Percentiles rank a stretch among this genome's conserved stretches.
Evolutionary conservation across 2,888 invertebrate species (phyloP).

Genomic region (Chloroclysta siterata): DNA sequence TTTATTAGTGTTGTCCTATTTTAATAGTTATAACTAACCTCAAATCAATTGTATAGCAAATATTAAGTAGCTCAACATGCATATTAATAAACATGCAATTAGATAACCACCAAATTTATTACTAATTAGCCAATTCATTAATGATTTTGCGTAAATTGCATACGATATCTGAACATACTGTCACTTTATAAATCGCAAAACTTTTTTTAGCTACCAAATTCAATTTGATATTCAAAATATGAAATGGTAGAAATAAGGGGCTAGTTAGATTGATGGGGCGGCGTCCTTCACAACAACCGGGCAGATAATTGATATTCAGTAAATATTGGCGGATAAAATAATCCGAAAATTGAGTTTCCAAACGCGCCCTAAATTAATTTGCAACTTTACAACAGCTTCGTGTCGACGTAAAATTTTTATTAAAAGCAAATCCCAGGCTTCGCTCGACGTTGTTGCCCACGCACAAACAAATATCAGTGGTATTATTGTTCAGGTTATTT

Average conservation of each 20-base stretch:
- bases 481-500: background rate
- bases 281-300: conserved; percentile 48
- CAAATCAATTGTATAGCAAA: too few species aligned
- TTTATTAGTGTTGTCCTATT: too few species aligned
- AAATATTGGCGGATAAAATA: conserved; percentile 83
- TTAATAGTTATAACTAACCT: too few species aligned
- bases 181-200: too few species aligned
- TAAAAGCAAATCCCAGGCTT: conserved; percentile 68
- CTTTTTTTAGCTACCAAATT: background rate
- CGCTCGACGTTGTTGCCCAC: conserved; percentile 49
- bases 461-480: conserved; percentile 31
- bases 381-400: conserved; percentile 79
- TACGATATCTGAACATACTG: background rate
- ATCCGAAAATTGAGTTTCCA: conserved; percentile 81
- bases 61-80: too few species aligned
- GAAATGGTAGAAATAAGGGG: conserved; percentile 49
- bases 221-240: conserved; percentile 30
- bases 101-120: background rate
- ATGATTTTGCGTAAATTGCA: background rate
- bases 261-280: conserved; percentile 64
- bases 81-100: background rate
- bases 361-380: conserved; percentile 82
- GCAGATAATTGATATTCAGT: conserved; percentile 81
- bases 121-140: background rate
- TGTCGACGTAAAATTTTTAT: conserved; percentile 73